Percentiles rank a stretch among this genome's conserved stretches.
Evolutionary conservation across 2,113 vertebrate genomes (phyloP).

Genomic region (Pagrus major): DNA sequence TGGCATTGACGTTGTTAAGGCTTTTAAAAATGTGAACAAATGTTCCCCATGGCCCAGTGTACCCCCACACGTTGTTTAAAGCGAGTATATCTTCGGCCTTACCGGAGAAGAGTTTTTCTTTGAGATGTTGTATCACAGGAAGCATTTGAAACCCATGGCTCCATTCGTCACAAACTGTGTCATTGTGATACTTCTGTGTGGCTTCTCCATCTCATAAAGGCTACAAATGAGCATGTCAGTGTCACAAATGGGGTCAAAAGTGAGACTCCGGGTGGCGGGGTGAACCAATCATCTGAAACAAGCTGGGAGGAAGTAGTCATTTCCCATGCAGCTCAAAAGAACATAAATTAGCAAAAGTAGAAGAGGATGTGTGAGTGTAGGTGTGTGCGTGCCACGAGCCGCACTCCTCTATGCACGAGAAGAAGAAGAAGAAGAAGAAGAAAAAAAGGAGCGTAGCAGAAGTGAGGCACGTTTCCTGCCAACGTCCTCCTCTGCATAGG

Average conservation of each 20-base stretch:
- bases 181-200: too few species aligned
- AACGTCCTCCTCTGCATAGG: conserved; percentile 65
- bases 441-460: conserved; percentile 26
- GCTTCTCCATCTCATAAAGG: conserved; percentile 2
- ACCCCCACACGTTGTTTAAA: too few species aligned
- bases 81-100: too few species aligned
- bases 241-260: conserved; percentile 12
- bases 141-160: too few species aligned
- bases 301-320: conserved; percentile 12
- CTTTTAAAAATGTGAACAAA: too few species aligned
- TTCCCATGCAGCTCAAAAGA: conserved; percentile 2
- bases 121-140: too few species aligned
- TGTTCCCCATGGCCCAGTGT: too few species aligned
- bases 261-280: neutral
- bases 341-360: conserved; percentile 1
- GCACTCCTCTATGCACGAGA: conserved; percentile 12
- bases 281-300: conserved; percentile 10
- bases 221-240: neutral
- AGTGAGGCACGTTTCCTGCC: conserved; percentile 54
- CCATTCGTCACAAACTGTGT: too few species aligned
- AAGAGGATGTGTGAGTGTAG: conserved; percentile 14
- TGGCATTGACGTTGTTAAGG: too few species aligned
- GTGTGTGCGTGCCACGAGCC: conserved; percentile 1
- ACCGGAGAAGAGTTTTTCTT: too few species aligned
- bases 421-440: neutral